Base-by-base conservation (phyloP, 2,113 vertebrate species). In the Passer domesticus region DNA sequence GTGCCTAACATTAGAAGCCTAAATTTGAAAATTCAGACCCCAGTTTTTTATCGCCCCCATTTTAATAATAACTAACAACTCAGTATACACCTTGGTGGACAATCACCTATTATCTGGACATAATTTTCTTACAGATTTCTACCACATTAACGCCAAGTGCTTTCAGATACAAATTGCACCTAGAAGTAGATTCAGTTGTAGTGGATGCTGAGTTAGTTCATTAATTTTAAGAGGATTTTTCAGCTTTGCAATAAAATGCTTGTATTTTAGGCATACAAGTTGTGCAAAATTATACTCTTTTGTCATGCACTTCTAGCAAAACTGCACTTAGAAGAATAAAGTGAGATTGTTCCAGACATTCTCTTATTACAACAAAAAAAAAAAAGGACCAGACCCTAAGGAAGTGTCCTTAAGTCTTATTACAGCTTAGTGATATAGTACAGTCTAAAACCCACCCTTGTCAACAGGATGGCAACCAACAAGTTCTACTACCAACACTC, bases 241-340 rank as follows among this genome's bases (percentile, higher is more conserved):
- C 80, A 95, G 70, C 47, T 94, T 93, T 77, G 77, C 82, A 86
- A 92, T 92, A 94, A 94, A 95, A 91, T 67, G 59, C 44, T 89
- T 24, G 20, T 77, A 69, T 53, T 90, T 96, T 92, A 97, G 83
- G 43, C 92, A 95, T 96, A 97, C 39, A 96, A 97, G 92, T 95
- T 94, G 89, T 95, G 95, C 80, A 95, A 97, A 97, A 96, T 89
- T 90, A 92, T 82, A 97, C 53, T 89, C 62, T 96, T 68, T 75
- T 89, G 39, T 95, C 72, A 95, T 74, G 67, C 79, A 91, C 88
- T 93, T 96, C 92, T 87, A 94, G 93, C 78, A 96, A 96, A 96
- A 95, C 95, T 91, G 92, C 73, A 85, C 46, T 95, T 94, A 96
- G 90, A 96, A 96, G 95, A 95, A 96, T 95, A 96, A 93, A 95